Evolutionary conservation across 2,113 vertebrate species (phyloP).

Genomic region (Abramis brama): DNA sequence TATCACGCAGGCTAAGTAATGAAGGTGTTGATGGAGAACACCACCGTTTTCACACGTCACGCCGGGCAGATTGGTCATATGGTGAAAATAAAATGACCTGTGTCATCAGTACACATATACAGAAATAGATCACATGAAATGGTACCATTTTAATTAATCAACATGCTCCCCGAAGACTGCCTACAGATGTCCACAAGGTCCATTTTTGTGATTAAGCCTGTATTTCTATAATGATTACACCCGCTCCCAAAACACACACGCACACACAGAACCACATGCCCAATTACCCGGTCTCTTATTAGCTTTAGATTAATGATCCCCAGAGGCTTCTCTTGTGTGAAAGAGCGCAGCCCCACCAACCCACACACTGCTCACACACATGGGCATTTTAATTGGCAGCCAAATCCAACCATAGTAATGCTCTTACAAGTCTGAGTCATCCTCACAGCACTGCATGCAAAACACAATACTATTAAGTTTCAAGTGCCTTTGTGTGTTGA

Average conservation of each 20-base stretch:
- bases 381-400: constrained; percentile 54
- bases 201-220: constrained; percentile 40
- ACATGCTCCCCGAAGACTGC: constrained; percentile 42
- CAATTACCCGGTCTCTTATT: constrained; percentile 50
- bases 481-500: constrained; percentile 17
- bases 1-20: constrained; percentile 63
- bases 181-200: constrained; percentile 42
- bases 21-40: constrained; percentile 63
- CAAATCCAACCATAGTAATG: constrained; percentile 48
- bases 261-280: constrained; percentile 34
- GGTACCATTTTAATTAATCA: constrained; percentile 51
- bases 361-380: constrained; percentile 52
- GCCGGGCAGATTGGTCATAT: constrained; percentile 61
- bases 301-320: constrained; percentile 49
- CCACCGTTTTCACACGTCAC: constrained; percentile 63
- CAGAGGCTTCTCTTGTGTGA: constrained; percentile 36
- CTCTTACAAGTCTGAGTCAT: constrained; percentile 47
- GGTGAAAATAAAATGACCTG: constrained; percentile 49
- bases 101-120: constrained; percentile 52
- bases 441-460: constrained; percentile 6
- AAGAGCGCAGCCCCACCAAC: constrained; percentile 45
- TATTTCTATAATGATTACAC: constrained; percentile 43
- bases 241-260: constrained; percentile 31
- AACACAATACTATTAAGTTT: constrained; percentile 38
- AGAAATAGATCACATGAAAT: constrained; percentile 53